A percentile compares a stretch with the other conserved stretches of the same genome.
These are phyloP conservation scores for Antennarius maculatus DNA, from an alignment of 2,797 vertebrate genomes.

Conservation along the genomic window DNA sequence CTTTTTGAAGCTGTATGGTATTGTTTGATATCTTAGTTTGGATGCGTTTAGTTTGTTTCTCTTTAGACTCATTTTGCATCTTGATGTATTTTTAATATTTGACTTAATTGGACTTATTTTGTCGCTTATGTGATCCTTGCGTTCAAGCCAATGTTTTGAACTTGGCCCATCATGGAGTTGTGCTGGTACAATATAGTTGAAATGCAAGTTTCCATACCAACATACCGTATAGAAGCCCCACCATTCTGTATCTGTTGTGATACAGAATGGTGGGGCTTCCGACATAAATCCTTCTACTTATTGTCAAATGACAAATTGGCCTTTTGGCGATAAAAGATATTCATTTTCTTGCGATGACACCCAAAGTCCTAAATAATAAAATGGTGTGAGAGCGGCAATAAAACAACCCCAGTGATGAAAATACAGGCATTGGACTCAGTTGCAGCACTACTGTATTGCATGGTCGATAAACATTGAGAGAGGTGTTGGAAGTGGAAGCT, in stretches of 20 bases:
- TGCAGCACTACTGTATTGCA: constrained; percentile 33
- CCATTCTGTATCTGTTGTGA: background rate
- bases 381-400: constrained; percentile 23
- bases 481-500: constrained; percentile 54
- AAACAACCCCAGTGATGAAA: constrained; percentile 38
- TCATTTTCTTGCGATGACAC: background rate
- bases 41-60: too few relatives aligned
- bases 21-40: too few relatives aligned
- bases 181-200: too few relatives aligned
- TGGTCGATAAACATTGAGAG: constrained; percentile 61
- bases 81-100: too few relatives aligned
- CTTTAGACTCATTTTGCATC: too few relatives aligned
- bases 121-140: too few relatives aligned
- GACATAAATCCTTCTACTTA: background rate
- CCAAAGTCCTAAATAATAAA: constrained; percentile 18
- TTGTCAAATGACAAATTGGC: constrained; percentile 11
- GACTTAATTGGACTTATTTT: too few relatives aligned
- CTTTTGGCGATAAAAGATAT: constrained; percentile 11
- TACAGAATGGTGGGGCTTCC: background rate
- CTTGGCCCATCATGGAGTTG: too few relatives aligned
- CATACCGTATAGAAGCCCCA: too few relatives aligned
- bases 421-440: constrained; percentile 24
- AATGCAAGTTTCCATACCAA: too few relatives aligned
- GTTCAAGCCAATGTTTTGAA: too few relatives aligned
- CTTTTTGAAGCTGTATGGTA: too few relatives aligned